phyloP scores from a whole-genome alignment of 2,797 vertebrate species.

The Coranthus polyacanthus region DNA sequence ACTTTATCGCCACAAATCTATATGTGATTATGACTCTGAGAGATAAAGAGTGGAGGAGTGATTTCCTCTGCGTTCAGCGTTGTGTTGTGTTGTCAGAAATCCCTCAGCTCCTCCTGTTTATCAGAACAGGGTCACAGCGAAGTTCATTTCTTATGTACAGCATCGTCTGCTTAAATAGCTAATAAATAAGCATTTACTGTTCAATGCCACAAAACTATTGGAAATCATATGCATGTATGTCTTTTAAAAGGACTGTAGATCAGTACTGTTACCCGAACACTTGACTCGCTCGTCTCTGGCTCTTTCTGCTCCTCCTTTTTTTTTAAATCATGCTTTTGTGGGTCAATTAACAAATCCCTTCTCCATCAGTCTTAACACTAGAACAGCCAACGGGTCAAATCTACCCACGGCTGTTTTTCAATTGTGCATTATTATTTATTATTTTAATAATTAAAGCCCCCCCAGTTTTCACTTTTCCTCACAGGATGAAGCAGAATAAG shows the following conservation, averaged over 20 bases:
- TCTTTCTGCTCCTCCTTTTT: constrained; percentile 14
- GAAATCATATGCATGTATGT: neutral
- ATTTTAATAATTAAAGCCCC: too few species aligned
- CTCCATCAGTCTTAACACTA: neutral
- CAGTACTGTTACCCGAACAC: too few species aligned
- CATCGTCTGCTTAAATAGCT: constrained; percentile 1
- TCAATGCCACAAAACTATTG: neutral
- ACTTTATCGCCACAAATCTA: too few species aligned
- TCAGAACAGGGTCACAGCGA: constrained; percentile 19
- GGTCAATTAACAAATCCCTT: constrained; percentile 12
- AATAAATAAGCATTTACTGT: constrained; percentile 1
- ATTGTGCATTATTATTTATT: too few species aligned
- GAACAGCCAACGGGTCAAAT: too few species aligned
- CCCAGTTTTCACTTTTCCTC: too few species aligned
- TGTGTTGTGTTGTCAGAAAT: constrained; percentile 65
- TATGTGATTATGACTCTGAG: too few species aligned
- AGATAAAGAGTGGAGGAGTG: constrained; percentile 52
- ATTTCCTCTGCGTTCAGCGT: constrained; percentile 51
- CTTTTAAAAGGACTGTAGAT: constrained; percentile 17
- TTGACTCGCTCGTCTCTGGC: too few species aligned
- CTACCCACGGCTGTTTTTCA: too few species aligned
- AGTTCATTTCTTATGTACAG: constrained; percentile 6
- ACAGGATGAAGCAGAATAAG: too few species aligned
- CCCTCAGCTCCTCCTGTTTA: constrained; percentile 53
- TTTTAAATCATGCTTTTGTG: constrained; percentile 16